These are phyloP conservation scores for Vespertilio murinus DNA, from an alignment of 2,797 vertebrate genomes.

Conservation along the genomic window DNA sequence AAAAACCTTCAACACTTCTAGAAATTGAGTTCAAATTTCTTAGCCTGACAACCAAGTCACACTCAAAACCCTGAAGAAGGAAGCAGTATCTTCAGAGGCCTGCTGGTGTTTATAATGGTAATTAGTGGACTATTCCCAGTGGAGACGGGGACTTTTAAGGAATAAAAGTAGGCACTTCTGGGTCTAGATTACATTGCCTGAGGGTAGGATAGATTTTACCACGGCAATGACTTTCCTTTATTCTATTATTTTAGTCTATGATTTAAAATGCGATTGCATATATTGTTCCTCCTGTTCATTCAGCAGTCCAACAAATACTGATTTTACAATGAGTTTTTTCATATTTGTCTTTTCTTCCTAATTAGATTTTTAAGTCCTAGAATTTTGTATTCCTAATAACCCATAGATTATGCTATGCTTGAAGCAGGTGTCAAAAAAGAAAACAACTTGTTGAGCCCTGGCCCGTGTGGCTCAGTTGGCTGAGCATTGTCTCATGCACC, in stretches of 20 bases:
- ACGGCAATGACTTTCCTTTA: neutral
- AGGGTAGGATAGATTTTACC: neutral
- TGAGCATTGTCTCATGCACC: neutral
- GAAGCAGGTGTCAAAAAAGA: conserved; percentile 14
- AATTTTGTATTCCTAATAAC: neutral
- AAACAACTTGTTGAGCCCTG: neutral
- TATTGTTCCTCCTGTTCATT: neutral
- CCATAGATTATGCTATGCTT: conserved; percentile 2
- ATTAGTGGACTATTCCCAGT: neutral
- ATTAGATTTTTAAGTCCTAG: conserved; percentile 3
- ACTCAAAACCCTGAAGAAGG: neutral
- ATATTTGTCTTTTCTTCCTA: conserved; percentile 29
- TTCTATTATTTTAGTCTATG: neutral
- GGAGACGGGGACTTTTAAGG: neutral
- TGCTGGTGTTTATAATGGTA: neutral
- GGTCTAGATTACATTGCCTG: neutral
- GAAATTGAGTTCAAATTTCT: conserved; percentile 2
- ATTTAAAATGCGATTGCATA: neutral
- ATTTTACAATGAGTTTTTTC: conserved; percentile 44
- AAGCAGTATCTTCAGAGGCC: neutral
- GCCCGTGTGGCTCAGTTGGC: neutral
- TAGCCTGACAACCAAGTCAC: neutral
- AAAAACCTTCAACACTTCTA: neutral
- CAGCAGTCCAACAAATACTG: neutral
- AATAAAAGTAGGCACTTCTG: neutral